These are phyloP conservation scores for Seira sanloemensis DNA, from an alignment of 2,888 invertebrate species.

Conservation along the genomic window DNA sequence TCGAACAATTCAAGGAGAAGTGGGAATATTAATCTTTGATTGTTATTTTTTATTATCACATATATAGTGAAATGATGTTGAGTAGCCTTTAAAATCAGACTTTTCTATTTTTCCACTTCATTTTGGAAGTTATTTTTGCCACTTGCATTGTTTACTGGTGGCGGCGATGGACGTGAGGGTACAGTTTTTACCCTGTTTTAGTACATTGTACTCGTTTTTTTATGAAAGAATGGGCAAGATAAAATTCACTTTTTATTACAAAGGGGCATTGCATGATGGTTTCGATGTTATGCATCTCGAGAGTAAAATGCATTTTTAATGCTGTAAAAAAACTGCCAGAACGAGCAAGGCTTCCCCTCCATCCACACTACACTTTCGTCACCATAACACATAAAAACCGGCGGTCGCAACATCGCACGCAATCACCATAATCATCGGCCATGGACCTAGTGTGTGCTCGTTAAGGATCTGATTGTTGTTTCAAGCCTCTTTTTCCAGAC, in stretches of 20 bases:
- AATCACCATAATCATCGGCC: constrained; percentile 24
- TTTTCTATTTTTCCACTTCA: constrained; percentile 3
- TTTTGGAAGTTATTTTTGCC: neutral
- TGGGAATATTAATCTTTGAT: constrained; percentile 54
- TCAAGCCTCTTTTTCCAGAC: constrained; percentile 51
- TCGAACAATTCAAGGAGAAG: constrained; percentile 58
- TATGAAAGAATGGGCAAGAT: neutral
- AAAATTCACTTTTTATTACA: no score
- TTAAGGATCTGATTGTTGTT: constrained; percentile 58
- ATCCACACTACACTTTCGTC: constrained; percentile 11
- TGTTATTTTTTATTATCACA: constrained; percentile 22
- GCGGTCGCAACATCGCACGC: constrained; percentile 37
- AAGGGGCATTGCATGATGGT: neutral
- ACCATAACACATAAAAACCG: constrained; percentile 23
- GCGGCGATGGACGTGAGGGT: neutral
- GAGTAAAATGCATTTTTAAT: constrained; percentile 14
- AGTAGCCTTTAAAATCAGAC: neutral
- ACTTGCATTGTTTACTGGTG: neutral
- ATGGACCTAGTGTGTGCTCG: constrained; percentile 20
- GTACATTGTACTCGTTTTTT: neutral
- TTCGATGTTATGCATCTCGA: no score
- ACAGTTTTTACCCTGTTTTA: no score
- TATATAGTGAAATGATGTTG: neutral
- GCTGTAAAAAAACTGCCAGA: neutral
- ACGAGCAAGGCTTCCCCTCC: constrained; percentile 23